Conservation (phyloP, 1,140 invertebrate genomes). For the Stegodyphus dumicola region DNA sequence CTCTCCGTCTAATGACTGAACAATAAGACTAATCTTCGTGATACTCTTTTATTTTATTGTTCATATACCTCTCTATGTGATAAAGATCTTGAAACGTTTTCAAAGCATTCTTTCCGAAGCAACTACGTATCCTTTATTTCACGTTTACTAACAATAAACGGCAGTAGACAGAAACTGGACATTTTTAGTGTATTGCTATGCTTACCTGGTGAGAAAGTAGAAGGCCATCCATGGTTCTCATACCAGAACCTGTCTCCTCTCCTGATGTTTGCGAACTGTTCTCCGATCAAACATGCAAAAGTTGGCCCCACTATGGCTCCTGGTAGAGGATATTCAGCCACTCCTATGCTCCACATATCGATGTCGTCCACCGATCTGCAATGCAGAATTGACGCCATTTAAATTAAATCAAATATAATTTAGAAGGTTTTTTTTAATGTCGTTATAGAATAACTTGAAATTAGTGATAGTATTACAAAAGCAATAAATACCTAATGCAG, state of each 20-base stretch:
- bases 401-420: not conserved
- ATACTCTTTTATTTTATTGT: too few relatives aligned
- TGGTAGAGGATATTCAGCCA: conserved; percentile 64
- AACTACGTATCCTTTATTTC: too few relatives aligned
- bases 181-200: not conserved
- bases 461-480: too few relatives aligned
- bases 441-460: too few relatives aligned
- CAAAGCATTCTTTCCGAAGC: too few relatives aligned
- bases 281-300: conserved; percentile 95
- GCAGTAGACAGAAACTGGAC: not conserved
- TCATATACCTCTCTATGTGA: too few relatives aligned
- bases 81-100: too few relatives aligned
- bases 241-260: conserved; percentile 97
- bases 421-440: too few relatives aligned
- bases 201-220: conserved; percentile 75
- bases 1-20: too few relatives aligned
- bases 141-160: too few relatives aligned
- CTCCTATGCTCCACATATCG: conserved; percentile 66
- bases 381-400: conserved; percentile 6
- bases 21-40: too few relatives aligned
- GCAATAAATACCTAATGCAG: too few relatives aligned
- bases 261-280: conserved; percentile 92
- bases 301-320: conserved; percentile 64
- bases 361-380: conserved; percentile 64
- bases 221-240: conserved; percentile 77